Percentiles rank a stretch among this genome's conserved stretches.
Evolutionary conservation across 2,888 invertebrate species (phyloP).

Genomic region (Camptogramma bilineatum): DNA sequence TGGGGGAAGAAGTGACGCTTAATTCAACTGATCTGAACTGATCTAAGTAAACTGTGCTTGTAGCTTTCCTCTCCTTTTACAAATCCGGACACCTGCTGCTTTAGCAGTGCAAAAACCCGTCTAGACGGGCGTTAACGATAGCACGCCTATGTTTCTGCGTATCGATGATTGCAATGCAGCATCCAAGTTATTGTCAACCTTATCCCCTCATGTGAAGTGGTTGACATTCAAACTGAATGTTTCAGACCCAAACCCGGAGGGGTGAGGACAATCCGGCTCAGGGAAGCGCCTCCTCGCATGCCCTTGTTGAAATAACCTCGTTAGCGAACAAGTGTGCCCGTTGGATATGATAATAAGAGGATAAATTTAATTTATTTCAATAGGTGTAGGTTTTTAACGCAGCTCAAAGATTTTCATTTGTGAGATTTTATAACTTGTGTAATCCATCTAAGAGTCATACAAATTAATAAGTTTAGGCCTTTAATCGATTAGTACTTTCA

Average conservation of each 20-base stretch:
- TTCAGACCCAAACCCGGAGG: constrained; percentile 23
- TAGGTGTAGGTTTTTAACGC: constrained; percentile 30
- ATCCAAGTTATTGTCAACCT: constrained; percentile 57
- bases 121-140: constrained; percentile 67
- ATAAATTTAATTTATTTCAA: constrained; percentile 30
- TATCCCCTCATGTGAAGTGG: constrained; percentile 46
- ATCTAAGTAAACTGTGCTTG: constrained; percentile 31
- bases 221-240: constrained; percentile 40
- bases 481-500: constrained; percentile 28
- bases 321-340: constrained; percentile 35
- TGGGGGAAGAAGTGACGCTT: constrained; percentile 20
- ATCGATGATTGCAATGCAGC: constrained; percentile 44
- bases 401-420: constrained; percentile 19
- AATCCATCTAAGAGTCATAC: constrained; percentile 14
- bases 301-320: constrained; percentile 43
- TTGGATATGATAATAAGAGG: constrained; percentile 33
- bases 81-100: constrained; percentile 64
- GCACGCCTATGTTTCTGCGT: constrained; percentile 54
- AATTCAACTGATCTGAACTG: constrained; percentile 22
- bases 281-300: constrained; percentile 32
- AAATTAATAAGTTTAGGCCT: constrained; percentile 26
- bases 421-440: constrained; percentile 15
- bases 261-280: constrained; percentile 40
- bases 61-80: constrained; percentile 51
- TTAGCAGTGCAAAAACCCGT: constrained; percentile 69